Conservation (phyloP, 2,113 vertebrate species). For the Percopsis transmontana region DNA sequence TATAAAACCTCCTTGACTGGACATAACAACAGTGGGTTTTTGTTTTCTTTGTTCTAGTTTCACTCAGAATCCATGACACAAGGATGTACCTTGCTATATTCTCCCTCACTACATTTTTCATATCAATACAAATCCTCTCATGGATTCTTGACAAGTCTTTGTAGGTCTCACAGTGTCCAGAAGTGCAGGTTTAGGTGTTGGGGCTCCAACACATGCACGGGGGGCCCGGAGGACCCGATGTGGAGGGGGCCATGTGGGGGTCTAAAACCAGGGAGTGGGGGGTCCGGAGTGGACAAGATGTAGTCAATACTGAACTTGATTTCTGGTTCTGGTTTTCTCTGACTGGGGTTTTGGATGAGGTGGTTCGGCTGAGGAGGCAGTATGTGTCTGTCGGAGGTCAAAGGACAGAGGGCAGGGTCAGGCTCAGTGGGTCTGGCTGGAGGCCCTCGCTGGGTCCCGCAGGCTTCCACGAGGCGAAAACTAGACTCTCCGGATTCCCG, state of each 20-base stretch:
- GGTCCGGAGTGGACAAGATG: slow-evolving; percentile 92
- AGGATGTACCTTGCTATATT: slow-evolving; percentile 38
- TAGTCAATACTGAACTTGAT: slow-evolving; percentile 99
- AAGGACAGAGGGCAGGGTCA: slow-evolving; percentile 73
- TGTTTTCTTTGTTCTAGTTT: slow-evolving; percentile 8
- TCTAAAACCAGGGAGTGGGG: slow-evolving; percentile 80
- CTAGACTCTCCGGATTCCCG: slow-evolving; percentile 70
- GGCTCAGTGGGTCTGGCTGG: slow-evolving; percentile 62
- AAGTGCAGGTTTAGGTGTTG: slow-evolving; percentile 84
- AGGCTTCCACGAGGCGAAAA: slow-evolving; percentile 63
- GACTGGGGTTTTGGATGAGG: slow-evolving; percentile 46
- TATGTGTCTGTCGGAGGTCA: slow-evolving; percentile 60
- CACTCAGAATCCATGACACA: background rate
- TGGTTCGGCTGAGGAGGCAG: slow-evolving; percentile 54
- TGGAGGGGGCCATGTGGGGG: slow-evolving; percentile 59
- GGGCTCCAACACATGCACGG: slow-evolving; percentile 76
- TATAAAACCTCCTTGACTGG: background rate
- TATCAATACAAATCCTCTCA: slow-evolving; percentile 24
- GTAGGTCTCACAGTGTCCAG: slow-evolving; percentile 82
- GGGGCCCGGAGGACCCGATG: slow-evolving; percentile 64
- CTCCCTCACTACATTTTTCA: slow-evolving; percentile 27
- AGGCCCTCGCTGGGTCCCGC: slow-evolving; percentile 28
- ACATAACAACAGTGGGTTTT: background rate
- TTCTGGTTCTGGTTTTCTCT: slow-evolving; percentile 83
- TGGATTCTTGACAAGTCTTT: background rate